phyloP scores from a whole-genome alignment of 2,888 invertebrate genomes.

The Phytoseiulus persimilis region DNA sequence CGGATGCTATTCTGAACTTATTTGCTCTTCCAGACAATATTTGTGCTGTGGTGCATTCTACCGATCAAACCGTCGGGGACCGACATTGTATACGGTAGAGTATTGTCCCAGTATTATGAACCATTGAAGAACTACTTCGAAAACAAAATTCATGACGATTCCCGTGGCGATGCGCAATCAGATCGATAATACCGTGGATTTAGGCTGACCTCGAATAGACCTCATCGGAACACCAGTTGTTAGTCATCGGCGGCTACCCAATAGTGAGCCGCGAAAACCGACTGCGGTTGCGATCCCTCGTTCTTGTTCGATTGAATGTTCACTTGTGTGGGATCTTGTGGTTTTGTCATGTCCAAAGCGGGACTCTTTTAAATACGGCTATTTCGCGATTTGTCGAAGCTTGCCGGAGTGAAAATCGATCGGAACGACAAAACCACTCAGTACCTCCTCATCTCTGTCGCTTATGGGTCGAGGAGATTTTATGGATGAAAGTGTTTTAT shows the following conservation, averaged over 20 bases:
- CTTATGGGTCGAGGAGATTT: too few relatives aligned
- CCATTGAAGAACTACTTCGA: neutral
- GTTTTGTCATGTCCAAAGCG: too few relatives aligned
- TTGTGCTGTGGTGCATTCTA: conserved; percentile 15
- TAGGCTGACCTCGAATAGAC: neutral
- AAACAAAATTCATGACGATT: neutral
- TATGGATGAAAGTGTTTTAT: too few relatives aligned
- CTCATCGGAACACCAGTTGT: neutral
- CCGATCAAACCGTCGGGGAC: neutral
- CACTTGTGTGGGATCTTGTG: too few relatives aligned
- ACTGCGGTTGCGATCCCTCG: too few relatives aligned
- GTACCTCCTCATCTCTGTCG: too few relatives aligned
- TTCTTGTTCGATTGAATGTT: too few relatives aligned
- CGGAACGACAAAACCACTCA: too few relatives aligned
- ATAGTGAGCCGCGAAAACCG: neutral
- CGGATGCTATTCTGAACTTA: too few relatives aligned
- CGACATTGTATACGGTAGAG: neutral
- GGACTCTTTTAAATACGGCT: too few relatives aligned
- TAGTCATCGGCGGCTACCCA: neutral
- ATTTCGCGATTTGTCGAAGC: too few relatives aligned
- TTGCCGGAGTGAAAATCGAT: too few relatives aligned
- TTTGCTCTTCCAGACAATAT: conserved; percentile 8
- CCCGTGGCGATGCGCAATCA: neutral
- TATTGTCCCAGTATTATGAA: neutral
- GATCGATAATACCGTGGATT: neutral